Evolutionary conservation across 23 tunicate species (phyloP), one percentile per base, ranked within the genome.

Genomic region (Styela clava): DNA sequence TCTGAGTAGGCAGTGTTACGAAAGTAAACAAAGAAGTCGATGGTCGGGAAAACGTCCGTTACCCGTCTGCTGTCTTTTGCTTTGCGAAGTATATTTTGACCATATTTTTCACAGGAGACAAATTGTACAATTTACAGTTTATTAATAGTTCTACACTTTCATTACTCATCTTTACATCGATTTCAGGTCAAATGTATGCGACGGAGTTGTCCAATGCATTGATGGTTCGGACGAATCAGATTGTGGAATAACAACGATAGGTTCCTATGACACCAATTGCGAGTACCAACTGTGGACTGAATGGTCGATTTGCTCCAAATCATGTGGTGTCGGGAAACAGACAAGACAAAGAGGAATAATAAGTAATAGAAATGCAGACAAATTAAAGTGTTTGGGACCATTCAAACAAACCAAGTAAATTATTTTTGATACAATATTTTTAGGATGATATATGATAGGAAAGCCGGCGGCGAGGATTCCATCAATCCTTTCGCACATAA

Each of bases 281-380:
- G 33, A 1, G 29, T 83, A 83, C 35, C 25, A 61, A 12, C 27
- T 20, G 25, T 91, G 90, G 90, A 64, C 87, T 30, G 81, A 70
- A 35, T 91, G 97, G 97, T 83, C 90, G n/a, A n/a, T 31, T 2
- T 91, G 97, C 52, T 83, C 88, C 16, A 52, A 70, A 29, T 37
- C 88, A 21, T 91, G 97, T 73, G 91, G 91, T 5, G 69, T 91
- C n/a, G 97, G 91, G 1, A 32, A 79, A 35, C 86, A 71, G 30
- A 35, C 70, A 0, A 76, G 85, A 37, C 86, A 86, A 29, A 77
- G 91, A 68, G 91, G 87, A 7, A 28, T 91, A 30, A 24, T 27
- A 52, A 73, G 18, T 16, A 23, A 29, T 34, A 1, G 16, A n/a
- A 22, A 31, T 18, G 44, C 19, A 18, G 28, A 1, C 29, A 23